Evolutionary conservation across 2,113 vertebrate genomes (phyloP).

Genomic region (Danionella cerebrum): DNA sequence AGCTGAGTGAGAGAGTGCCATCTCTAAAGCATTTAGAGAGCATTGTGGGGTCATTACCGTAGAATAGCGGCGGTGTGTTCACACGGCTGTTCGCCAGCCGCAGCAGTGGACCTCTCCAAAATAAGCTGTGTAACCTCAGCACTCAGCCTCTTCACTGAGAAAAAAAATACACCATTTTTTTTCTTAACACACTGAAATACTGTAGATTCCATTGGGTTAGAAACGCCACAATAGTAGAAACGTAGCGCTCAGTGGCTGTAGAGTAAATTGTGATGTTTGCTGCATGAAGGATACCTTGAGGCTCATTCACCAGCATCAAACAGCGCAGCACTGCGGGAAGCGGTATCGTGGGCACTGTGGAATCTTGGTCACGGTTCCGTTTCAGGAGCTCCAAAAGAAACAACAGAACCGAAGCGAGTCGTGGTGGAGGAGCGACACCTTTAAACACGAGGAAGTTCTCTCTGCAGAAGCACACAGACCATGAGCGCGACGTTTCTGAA

Average conservation of each 20-base stretch:
- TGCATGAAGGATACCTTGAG: conserved; percentile 86
- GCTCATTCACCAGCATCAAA: conserved; percentile 79
- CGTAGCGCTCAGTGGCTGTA: no score
- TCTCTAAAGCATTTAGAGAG: neutral
- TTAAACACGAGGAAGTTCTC: conserved; percentile 82
- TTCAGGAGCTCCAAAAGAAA: conserved; percentile 77
- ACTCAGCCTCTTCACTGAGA: conserved; percentile 80
- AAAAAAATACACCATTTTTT: neutral
- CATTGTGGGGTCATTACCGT: conserved; percentile 68
- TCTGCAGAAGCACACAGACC: conserved; percentile 51
- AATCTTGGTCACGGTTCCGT: conserved; percentile 61
- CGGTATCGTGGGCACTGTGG: conserved; percentile 59
- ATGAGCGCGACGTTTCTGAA: no score
- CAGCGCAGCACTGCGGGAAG: conserved; percentile 78
- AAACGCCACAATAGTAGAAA: no score
- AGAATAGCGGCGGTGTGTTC: conserved; percentile 74
- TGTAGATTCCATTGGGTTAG: neutral
- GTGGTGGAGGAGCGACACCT: conserved; percentile 73
- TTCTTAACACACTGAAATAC: neutral
- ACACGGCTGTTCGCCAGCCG: conserved; percentile 62
- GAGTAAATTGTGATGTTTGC: conserved; percentile 37
- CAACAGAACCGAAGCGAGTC: conserved; percentile 69
- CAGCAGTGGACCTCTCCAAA: conserved; percentile 75
- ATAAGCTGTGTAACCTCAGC: conserved; percentile 78
- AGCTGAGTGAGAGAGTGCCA: neutral